Conservation (phyloP, 2,797 vertebrate genomes). For the Siniperca undulata region DNA sequence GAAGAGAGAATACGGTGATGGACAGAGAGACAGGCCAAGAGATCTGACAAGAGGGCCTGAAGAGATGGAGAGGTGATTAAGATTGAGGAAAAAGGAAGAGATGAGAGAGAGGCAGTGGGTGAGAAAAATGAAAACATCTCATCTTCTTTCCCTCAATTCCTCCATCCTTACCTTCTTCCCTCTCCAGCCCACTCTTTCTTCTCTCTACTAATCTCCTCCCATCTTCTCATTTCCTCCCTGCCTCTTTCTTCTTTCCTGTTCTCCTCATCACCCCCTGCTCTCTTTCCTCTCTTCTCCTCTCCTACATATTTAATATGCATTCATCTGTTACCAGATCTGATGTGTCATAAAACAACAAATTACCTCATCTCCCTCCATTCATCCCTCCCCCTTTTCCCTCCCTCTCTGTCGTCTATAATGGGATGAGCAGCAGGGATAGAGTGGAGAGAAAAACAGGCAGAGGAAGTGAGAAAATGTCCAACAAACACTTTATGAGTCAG, state of each 20-base stretch:
- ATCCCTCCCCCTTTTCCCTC: conserved; percentile 38
- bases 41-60: conserved; percentile 57
- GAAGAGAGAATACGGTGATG: conserved; percentile 34
- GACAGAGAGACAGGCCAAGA: conserved; percentile 32
- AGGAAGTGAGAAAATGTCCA: conserved; percentile 48
- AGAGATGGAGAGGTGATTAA: conserved; percentile 69
- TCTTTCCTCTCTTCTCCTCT: conserved; percentile 40
- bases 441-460: conserved; percentile 26
- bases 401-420: conserved; percentile 23
- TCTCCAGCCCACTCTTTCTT: conserved; percentile 32
- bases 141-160: conserved; percentile 29
- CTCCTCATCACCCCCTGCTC: conserved; percentile 34
- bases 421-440: conserved; percentile 23
- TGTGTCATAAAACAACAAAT: conserved; percentile 73
- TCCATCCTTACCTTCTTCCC: conserved; percentile 29
- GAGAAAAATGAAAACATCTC: conserved; percentile 52
- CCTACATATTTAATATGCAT: conserved; percentile 78
- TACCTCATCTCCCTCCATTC: conserved; percentile 69
- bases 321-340: conserved; percentile 71
- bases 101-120: conserved; percentile 42
- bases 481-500: conserved; percentile 61
- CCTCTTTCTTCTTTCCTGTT: conserved; percentile 21
- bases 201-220: conserved; percentile 33
- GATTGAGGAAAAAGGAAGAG: conserved; percentile 48
- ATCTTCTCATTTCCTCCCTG: conserved; percentile 55